Evolutionary conservation across 2,888 invertebrate species (phyloP), one percentile per base, ranked within the genome.

Genomic region (Tricholauxania praeusta): DNA sequence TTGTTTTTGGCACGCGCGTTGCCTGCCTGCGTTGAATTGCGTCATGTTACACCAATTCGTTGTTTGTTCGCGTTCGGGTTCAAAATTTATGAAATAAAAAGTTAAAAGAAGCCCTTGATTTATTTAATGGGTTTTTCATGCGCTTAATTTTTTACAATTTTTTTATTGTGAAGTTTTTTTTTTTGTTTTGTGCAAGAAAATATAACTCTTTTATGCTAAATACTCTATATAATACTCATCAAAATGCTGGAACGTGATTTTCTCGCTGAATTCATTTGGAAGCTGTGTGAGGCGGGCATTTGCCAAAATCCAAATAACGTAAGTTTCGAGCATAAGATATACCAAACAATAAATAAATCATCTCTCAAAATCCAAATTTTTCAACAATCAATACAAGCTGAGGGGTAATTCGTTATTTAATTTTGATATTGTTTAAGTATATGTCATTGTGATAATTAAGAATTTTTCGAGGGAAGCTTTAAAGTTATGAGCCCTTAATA

Each of bases 231-330:
- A 8, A 39, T 39, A 14, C n/a, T n/a, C n/a, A n/a, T n/a, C n/a
- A 14, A 57, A n/a, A 67, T 67, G 67, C n/a, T 57, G 48, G 67
- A 67, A 57, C 67, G 67, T 67, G 67, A 67, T 48, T 67, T 57
- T 67, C 57, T 67, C 12, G 67, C 67, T 22, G 67, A 67, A 67
- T 67, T 57, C 57, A 55, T 67, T 3, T 67, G 67, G 67, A 55
- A 51, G 55, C 17, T 67, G 67, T 47, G 47, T 12, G 47, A 17
- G 10, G 55, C 22, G 67, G 67, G 67, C 48, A 39, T 67, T 57
- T 48, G 47, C 14, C 57, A 64, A 51, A 64, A 64, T 64, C 28
- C 64, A 17, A 19, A 28, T 22, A 19, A 19, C 10, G 39, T 39
- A 39, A 39, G 39, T 39, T 39, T 39, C 6, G 6, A 39, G 10